Conservation (phyloP, 2,888 invertebrate genomes). For the Hirtodrosophila histrioides region DNA sequence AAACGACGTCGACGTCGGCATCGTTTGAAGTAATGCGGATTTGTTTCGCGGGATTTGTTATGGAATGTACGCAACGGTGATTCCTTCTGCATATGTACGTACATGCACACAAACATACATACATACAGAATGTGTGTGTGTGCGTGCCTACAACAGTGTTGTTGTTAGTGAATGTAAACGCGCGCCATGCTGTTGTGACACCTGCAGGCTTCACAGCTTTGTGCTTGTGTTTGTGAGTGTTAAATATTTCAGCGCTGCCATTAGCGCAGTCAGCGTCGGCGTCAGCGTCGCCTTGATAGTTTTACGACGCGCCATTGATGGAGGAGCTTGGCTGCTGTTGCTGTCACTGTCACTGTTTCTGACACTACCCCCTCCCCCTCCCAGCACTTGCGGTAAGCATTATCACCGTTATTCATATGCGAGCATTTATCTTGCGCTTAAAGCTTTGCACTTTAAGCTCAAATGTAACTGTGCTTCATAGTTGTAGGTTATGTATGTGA, state of each 20-base stretch:
- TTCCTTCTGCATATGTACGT: conserved; percentile 26
- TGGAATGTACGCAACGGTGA: conserved; percentile 55
- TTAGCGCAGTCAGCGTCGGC: conserved; percentile 54
- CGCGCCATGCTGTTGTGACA: conserved; percentile 52
- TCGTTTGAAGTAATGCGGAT: conserved; percentile 63
- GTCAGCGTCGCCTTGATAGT: conserved; percentile 43
- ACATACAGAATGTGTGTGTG: conserved; percentile 6
- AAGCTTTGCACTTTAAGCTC: conserved; percentile 38
- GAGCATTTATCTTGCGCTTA: conserved; percentile 32
- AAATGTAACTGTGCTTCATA: conserved; percentile 52
- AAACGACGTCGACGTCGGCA: conserved; percentile 60
- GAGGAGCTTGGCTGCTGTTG: conserved; percentile 13
- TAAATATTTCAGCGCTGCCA: conserved; percentile 48
- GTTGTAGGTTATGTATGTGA: conserved; percentile 23
- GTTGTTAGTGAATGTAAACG: conserved; percentile 8
- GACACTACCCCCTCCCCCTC: neutral
- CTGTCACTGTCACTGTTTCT: conserved; percentile 5
- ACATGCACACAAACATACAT: neutral
- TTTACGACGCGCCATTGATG: conserved; percentile 34
- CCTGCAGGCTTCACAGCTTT: conserved; percentile 46
- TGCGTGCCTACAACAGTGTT: neutral
- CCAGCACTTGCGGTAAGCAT: conserved; percentile 23
- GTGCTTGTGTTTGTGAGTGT: conserved; percentile 19
- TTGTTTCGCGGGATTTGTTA: conserved; percentile 56
- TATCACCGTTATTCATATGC: conserved; percentile 53